phyloP scores from a whole-genome alignment of 2,888 invertebrate genomes.

The Oithona nana region DNA sequence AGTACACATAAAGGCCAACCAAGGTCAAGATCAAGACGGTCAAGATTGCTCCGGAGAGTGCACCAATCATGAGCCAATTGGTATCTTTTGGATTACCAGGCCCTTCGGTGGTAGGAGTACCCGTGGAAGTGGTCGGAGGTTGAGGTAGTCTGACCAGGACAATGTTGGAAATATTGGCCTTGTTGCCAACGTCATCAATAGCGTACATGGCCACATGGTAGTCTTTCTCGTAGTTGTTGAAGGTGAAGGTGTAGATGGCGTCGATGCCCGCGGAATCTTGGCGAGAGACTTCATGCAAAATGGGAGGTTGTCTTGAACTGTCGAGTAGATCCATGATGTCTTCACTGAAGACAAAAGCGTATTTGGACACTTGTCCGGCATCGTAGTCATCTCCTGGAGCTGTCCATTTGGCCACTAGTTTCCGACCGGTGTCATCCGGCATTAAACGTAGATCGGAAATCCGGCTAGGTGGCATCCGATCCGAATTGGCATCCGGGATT shows the following conservation, averaged over 20 bases:
- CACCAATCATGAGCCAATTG: constrained; percentile 33
- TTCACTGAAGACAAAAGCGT: constrained; percentile 18
- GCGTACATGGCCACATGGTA: constrained; percentile 34
- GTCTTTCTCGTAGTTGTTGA: background rate
- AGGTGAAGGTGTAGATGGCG: background rate
- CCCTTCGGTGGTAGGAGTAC: constrained; percentile 23
- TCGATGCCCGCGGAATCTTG: background rate
- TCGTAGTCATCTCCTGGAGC: constrained; percentile 34
- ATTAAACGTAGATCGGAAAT: constrained; percentile 37
- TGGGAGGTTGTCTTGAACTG: background rate
- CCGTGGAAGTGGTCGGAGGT: constrained; percentile 33
- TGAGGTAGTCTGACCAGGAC: constrained; percentile 35
- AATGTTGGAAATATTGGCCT: constrained; percentile 33
- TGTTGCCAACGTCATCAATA: constrained; percentile 31
- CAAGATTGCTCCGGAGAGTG: constrained; percentile 32
- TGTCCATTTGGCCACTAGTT: constrained; percentile 38
- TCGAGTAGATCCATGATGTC: background rate
- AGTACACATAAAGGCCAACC: constrained; percentile 25
- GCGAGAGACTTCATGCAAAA: background rate
- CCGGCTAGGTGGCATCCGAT: constrained; percentile 30
- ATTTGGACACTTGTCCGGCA: constrained; percentile 22
- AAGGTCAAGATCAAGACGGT: constrained; percentile 32
- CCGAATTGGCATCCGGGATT: constrained; percentile 25
- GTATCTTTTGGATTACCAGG: constrained; percentile 24
- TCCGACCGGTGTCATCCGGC: constrained; percentile 29